Conservation (phyloP, 2,113 vertebrate genomes). For the Smithornis capensis region DNA sequence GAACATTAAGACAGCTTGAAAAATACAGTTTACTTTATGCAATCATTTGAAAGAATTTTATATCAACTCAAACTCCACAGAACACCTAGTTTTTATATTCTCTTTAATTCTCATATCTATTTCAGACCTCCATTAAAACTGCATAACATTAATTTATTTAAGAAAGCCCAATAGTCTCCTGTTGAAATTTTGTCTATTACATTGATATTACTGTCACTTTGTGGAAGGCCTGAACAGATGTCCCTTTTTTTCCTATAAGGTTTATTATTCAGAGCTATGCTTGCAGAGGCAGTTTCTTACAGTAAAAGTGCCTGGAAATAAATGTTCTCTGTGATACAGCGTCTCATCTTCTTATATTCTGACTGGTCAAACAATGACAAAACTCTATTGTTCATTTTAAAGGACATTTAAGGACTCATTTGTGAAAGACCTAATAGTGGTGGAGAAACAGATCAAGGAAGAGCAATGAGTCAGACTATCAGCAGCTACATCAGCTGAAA, state of each 20-base stretch:
- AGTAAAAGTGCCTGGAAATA: background rate
- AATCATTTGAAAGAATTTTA: background rate
- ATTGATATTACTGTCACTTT: background rate
- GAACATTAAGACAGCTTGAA: background rate
- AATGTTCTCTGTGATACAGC: background rate
- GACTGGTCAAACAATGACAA: background rate
- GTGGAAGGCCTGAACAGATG: background rate
- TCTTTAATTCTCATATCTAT: background rate
- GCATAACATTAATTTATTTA: conserved; percentile 4
- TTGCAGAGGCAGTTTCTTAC: background rate
- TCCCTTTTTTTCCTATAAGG: background rate
- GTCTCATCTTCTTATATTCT: background rate
- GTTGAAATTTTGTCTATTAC: conserved; percentile 10
- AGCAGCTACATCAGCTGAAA: background rate
- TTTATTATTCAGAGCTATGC: background rate
- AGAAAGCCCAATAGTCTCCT: conserved; percentile 2
- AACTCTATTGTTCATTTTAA: background rate
- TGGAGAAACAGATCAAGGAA: background rate
- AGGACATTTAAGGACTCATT: background rate
- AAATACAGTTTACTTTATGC: background rate
- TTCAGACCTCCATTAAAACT: conserved; percentile 18
- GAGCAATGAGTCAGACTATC: background rate
- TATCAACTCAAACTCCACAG: background rate
- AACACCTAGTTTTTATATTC: background rate
- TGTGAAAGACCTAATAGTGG: background rate